These are phyloP conservation scores for Podiceps cristatus DNA, from an alignment of 2,113 vertebrate species.

Conservation along the genomic window DNA sequence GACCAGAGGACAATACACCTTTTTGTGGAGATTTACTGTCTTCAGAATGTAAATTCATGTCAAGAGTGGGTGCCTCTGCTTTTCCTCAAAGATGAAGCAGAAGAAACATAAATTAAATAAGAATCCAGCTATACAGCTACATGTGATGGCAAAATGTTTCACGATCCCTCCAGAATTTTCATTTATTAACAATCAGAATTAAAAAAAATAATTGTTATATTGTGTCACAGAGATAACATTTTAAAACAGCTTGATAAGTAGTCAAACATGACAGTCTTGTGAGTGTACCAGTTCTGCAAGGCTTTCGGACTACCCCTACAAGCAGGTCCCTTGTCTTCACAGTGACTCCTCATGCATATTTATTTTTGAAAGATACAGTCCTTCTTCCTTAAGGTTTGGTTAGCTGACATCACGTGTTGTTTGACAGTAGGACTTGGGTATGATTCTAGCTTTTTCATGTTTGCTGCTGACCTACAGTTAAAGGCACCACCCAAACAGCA, in stretches of 20 bases:
- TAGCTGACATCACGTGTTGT: accelerated
- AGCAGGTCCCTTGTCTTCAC: not conserved
- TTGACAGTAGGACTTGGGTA: not conserved
- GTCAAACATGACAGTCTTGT: not conserved
- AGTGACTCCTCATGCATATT: not conserved
- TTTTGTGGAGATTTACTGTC: not conserved
- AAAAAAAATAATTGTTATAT: not conserved
- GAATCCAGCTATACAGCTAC: not conserved
- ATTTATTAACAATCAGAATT: not conserved
- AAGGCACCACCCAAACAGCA: not conserved
- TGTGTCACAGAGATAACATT: not conserved
- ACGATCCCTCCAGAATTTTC: not conserved
- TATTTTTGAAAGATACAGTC: not conserved
- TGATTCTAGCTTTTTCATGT: not conserved
- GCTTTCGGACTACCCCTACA: not conserved
- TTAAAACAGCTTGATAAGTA: not conserved
- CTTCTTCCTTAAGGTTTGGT: not conserved
- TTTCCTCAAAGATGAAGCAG: not conserved
- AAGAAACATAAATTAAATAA: not conserved
- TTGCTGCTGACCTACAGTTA: not conserved
- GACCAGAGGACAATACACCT: accelerated
- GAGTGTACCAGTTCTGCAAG: not conserved
- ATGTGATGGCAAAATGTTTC: not conserved
- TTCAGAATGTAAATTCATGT: not conserved
- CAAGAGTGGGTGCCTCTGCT: not conserved